Base-by-base conservation (phyloP, 2,113 vertebrate genomes). In the Tupaia chinensis region DNA sequence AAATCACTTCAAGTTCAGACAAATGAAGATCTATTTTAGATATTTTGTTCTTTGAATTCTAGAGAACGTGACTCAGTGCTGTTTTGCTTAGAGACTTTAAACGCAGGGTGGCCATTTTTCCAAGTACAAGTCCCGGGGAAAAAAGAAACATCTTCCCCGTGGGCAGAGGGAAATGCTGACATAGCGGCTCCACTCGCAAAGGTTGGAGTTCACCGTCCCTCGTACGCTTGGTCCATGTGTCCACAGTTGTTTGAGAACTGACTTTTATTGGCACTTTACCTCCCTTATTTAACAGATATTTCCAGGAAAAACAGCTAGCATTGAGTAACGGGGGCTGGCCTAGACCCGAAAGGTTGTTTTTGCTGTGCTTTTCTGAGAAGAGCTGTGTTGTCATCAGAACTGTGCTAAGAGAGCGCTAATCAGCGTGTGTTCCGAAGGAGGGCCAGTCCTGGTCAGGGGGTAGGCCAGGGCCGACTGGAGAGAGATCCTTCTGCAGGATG, bases 301-400 rank as follows among this genome's bases (percentile, higher is more conserved):
- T 97, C 66, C 83, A 94, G 89, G 91, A 91, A 96, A 73, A 91
- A 73, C 16, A 93, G 19, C 27, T 73, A 81, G n/a, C 19, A 22
- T 94, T 96, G 91, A 95, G 97, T 94, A 97, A 96, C 17, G 29
- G 44, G 84, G 11, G 14, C 32, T 85, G 72, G n/a, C 68, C 25
- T 97, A 80, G 63, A 83, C 84, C 53, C 53, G 27, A 96, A 97
- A 89, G 13, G 29, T 34, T 96, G 87, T 96, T 96, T 84, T 89
- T 87, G 32, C 56, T 76, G 56, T 92, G 16, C 34, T 85, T 96
- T 97, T 96, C 94, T 94, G 94, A 95, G 93, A 97, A 97, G 69
- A 95, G 61, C 20, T 79, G 76, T 54, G 29, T n/a, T 61, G 87
- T 97, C 93, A 89, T 93, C 56, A 95, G 23, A 54, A 56, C 29